Percentiles rank a stretch among this genome's conserved stretches.
phyloP scores from a whole-genome alignment of 2,113 vertebrate genomes.

The Mola mola region DNA sequence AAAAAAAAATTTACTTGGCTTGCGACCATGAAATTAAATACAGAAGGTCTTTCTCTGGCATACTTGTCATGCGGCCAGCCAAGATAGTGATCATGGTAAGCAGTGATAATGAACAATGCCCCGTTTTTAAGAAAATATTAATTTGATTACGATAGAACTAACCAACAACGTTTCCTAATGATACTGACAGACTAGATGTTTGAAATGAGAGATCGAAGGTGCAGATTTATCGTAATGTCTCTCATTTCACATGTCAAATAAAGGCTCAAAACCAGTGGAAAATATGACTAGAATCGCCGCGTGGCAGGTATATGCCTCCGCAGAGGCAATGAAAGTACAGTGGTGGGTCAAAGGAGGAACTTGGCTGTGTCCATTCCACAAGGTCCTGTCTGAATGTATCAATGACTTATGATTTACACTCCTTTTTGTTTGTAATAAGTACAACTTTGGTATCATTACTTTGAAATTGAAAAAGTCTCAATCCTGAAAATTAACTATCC shows the following conservation, averaged over 20 bases:
- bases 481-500: no score
- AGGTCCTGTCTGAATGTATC: no score
- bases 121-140: slow-evolving; percentile 7
- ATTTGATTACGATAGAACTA: slow-evolving; percentile 40
- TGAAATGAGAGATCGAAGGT: slow-evolving; percentile 1
- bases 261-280: no score
- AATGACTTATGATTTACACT: no score
- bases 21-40: slow-evolving; percentile 43
- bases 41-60: slow-evolving; percentile 38
- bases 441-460: no score
- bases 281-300: no score
- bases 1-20: slow-evolving; percentile 12
- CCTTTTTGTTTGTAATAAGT: no score
- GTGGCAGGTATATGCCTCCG: no score
- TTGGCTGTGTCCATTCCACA: no score
- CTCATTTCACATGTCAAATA: not conserved
- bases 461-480: no score
- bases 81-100: slow-evolving; percentile 26
- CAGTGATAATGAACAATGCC: slow-evolving; percentile 51
- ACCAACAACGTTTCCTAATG: slow-evolving; percentile 13
- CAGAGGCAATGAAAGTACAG: no score
- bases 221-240: not conserved
- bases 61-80: slow-evolving; percentile 34
- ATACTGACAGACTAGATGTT: slow-evolving; percentile 13
- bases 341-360: no score